Evolutionary conservation across 2,888 invertebrate genomes (phyloP).

Genomic region (Tetragonula carbonaria): DNA sequence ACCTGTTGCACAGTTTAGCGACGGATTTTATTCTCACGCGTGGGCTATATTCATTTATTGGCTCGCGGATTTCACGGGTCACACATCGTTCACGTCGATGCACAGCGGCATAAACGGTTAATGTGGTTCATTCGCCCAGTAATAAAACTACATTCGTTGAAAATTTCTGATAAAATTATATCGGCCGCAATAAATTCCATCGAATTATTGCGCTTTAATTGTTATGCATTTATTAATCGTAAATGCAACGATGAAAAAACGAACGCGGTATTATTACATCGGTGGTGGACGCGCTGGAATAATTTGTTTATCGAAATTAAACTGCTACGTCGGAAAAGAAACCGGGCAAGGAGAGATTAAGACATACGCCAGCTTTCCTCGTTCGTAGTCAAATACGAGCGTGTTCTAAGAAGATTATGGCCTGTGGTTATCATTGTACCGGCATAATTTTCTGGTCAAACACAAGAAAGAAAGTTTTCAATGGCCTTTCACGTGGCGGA

Average conservation of each 20-base stretch:
- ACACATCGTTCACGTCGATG: conserved; percentile 62
- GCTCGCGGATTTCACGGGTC: conserved; percentile 71
- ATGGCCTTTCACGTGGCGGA: background rate
- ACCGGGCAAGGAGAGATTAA: background rate
- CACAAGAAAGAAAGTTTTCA: conserved; percentile 14
- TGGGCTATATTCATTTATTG: conserved; percentile 76
- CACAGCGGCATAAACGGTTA: conserved; percentile 58
- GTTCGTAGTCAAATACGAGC: background rate
- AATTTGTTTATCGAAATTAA: background rate
- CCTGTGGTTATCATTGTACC: background rate
- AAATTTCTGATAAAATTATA: conserved; percentile 67
- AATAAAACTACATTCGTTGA: conserved; percentile 58
- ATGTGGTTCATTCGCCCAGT: conserved; percentile 51
- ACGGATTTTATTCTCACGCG: conserved; percentile 78
- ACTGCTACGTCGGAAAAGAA: background rate
- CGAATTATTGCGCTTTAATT: conserved; percentile 42
- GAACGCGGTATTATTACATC: background rate
- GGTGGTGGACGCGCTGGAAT: background rate
- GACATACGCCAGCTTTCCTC: too few species aligned
- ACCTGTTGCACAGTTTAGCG: conserved; percentile 80
- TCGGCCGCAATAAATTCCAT: conserved; percentile 47
- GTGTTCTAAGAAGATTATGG: background rate
- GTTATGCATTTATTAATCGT: conserved; percentile 44
- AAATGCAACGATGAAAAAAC: conserved; percentile 30
- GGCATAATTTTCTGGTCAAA: background rate